These are phyloP conservation scores for Hemitrygon akajei DNA, from an alignment of 2,797 vertebrate genomes.

Conservation along the genomic window DNA sequence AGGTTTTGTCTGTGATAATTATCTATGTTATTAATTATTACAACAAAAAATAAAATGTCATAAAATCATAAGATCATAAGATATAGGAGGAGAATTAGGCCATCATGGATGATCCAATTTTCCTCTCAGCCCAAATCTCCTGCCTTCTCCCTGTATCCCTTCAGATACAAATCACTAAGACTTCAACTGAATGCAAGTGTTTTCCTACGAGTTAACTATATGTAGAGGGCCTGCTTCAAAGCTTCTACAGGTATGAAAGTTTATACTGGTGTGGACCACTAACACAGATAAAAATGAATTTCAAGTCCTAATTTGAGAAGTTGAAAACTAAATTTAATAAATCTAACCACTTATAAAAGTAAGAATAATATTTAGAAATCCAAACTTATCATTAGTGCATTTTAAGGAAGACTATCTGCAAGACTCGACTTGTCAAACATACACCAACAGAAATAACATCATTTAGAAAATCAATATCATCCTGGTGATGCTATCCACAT, in stretches of 20 bases:
- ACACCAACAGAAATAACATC: background rate
- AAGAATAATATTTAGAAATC: background rate
- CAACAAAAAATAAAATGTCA: conserved; percentile 7
- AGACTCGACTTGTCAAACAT: background rate
- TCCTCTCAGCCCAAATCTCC: too few relatives aligned
- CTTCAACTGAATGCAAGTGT: background rate
- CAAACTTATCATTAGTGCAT: background rate
- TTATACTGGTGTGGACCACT: background rate
- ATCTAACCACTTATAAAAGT: background rate
- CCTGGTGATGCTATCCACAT: background rate
- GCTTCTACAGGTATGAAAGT: background rate
- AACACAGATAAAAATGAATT: background rate
- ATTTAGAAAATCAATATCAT: background rate
- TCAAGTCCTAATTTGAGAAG: background rate
- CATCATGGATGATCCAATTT: too few relatives aligned
- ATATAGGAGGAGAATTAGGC: too few relatives aligned
- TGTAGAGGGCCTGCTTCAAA: background rate
- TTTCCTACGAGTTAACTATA: background rate
- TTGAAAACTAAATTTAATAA: background rate
- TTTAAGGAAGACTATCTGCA: background rate
- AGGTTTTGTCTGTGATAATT: background rate
- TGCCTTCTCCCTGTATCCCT: too few relatives aligned
- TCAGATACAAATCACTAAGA: background rate
- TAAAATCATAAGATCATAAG: background rate
- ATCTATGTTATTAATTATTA: conserved; percentile 30